Conservation (phyloP, 2,797 vertebrate species). For the Sebastes oblongus region DNA sequence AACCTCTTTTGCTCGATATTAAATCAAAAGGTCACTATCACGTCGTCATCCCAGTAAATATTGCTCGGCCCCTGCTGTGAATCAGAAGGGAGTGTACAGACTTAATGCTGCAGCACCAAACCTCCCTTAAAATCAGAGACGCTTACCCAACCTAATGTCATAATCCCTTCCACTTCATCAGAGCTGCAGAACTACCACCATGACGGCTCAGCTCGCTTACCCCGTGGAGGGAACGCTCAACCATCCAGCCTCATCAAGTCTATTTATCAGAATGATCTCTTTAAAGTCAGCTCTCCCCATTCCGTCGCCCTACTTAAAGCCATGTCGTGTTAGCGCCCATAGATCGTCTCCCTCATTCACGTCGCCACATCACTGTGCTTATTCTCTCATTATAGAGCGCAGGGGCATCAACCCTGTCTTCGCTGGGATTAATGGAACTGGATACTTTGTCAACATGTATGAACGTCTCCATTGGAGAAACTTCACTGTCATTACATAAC, state of each 20-base stretch:
- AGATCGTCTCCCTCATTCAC: slow-evolving; percentile 59
- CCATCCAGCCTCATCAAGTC: slow-evolving; percentile 78
- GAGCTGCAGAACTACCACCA: slow-evolving; percentile 57
- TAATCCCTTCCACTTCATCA: slow-evolving; percentile 72
- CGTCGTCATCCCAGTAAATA: slow-evolving; percentile 16
- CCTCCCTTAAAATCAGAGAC: slow-evolving; percentile 51
- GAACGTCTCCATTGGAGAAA: slow-evolving; percentile 66
- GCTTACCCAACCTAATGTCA: slow-evolving; percentile 70
- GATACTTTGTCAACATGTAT: slow-evolving; percentile 80
- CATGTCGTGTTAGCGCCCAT: slow-evolving; percentile 61
- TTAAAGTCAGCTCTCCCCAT: slow-evolving; percentile 68
- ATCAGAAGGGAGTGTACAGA: slow-evolving; percentile 25
- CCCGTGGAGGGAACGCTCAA: slow-evolving; percentile 60
- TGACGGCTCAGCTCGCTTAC: slow-evolving; percentile 63
- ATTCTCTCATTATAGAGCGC: slow-evolving; percentile 64
- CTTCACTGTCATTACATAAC: slow-evolving; percentile 54
- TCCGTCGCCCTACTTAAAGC: slow-evolving; percentile 76
- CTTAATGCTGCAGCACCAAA: slow-evolving; percentile 47
- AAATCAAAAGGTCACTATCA: slow-evolving; percentile 16
- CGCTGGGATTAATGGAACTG: slow-evolving; percentile 69
- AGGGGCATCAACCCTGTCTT: slow-evolving; percentile 58
- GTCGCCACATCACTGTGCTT: slow-evolving; percentile 61
- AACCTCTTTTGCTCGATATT: not conserved
- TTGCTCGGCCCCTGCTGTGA: slow-evolving; percentile 16
- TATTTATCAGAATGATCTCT: slow-evolving; percentile 77